Evolutionary conservation across 1,140 invertebrate species (phyloP).

Genomic region (Heliconius hermathena): DNA sequence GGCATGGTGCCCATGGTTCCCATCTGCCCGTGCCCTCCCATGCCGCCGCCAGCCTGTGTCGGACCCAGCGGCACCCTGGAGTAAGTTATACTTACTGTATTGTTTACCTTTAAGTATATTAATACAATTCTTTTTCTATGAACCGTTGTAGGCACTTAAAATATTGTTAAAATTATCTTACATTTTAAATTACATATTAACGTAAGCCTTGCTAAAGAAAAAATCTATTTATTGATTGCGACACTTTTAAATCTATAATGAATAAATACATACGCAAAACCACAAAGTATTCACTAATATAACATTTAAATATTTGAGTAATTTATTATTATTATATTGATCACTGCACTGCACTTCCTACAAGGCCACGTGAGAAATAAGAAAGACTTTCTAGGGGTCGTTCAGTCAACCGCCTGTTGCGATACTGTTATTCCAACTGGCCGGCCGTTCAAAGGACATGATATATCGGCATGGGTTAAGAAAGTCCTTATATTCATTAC

Average conservation of each 20-base stretch:
- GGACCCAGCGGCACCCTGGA: conserved; percentile 69
- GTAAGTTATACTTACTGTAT: conserved; percentile 5
- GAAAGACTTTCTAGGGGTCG: conserved; percentile 51
- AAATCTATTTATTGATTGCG: no score
- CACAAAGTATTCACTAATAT: not conserved
- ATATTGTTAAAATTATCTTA: not conserved
- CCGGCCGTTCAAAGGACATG: conserved; percentile 51
- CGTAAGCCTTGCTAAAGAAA: no score
- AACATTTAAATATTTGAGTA: conserved; percentile 10
- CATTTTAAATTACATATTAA: no score
- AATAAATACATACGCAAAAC: not conserved
- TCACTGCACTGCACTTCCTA: conserved; percentile 32
- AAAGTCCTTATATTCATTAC: conserved; percentile 59
- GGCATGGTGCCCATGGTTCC: conserved; percentile 51
- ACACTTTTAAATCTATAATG: not conserved
- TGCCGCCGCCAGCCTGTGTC: conserved; percentile 53
- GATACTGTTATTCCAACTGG: conserved; percentile 70
- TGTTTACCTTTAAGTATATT: not conserved
- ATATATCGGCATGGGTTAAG: conserved; percentile 61
- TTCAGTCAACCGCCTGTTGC: conserved; percentile 38
- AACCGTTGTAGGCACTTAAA: not conserved
- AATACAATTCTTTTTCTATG: not conserved
- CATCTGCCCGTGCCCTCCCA: conserved; percentile 62
- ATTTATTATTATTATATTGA: conserved; percentile 23
- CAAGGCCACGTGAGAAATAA: conserved; percentile 46